Percentiles rank a stretch among this genome's conserved stretches.
These are phyloP conservation scores for Aphis craccivora DNA, from an alignment of 1,140 invertebrate genomes.

Conservation along the genomic window DNA sequence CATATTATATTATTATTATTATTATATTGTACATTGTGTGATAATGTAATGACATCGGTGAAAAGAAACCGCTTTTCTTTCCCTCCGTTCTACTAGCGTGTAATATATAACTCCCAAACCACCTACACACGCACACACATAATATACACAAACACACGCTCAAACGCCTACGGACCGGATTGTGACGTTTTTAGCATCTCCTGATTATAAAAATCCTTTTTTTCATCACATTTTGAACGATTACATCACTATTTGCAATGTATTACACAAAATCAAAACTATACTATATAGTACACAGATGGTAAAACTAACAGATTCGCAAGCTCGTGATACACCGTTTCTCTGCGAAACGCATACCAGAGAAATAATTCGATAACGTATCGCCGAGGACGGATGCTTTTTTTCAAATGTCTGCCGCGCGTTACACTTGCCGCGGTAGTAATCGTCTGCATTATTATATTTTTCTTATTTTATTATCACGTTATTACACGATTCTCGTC, in stretches of 20 bases:
- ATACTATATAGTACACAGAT: background rate
- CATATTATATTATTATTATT: slow-evolving; percentile 18
- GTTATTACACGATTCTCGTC: slow-evolving; percentile 48
- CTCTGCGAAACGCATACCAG: background rate
- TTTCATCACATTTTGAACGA: background rate
- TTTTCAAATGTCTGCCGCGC: background rate
- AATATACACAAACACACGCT: background rate
- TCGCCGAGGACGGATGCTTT: background rate
- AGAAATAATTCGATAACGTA: background rate
- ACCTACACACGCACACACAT: background rate
- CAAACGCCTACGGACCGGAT: background rate
- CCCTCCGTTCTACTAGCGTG: background rate
- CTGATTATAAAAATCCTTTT: background rate
- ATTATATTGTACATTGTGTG: background rate
- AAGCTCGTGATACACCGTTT: background rate
- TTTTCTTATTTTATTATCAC: slow-evolving; percentile 12
- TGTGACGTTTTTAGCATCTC: background rate
- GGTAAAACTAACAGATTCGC: background rate
- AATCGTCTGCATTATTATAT: slow-evolving; percentile 2
- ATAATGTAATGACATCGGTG: background rate
- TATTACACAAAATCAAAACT: background rate
- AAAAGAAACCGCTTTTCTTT: slow-evolving; percentile 41
- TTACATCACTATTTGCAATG: background rate
- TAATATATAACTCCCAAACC: background rate
- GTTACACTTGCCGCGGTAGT: background rate